Evolutionary conservation across 2,113 vertebrate species (phyloP).

Genomic region (Tetrax tetrax): DNA sequence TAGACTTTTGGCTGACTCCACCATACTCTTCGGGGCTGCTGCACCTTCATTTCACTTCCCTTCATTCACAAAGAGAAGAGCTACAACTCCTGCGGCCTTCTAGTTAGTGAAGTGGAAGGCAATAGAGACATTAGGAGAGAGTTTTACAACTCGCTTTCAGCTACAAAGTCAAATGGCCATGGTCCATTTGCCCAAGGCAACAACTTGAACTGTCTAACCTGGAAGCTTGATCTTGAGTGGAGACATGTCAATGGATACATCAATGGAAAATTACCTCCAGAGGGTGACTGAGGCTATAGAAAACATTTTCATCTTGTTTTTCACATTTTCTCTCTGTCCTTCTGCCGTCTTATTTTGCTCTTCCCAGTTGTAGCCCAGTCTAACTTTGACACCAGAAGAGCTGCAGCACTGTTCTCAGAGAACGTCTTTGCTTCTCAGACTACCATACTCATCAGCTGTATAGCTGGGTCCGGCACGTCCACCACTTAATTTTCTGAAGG

Average conservation of each 20-base stretch:
- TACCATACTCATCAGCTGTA: not conserved
- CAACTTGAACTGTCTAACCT: too few species aligned
- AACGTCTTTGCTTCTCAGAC: not conserved
- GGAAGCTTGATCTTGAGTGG: fast-evolving
- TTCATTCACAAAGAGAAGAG: not conserved
- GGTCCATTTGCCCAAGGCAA: not conserved
- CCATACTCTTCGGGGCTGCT: not conserved
- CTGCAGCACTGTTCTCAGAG: not conserved
- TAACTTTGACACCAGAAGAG: not conserved
- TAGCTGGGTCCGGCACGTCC: not conserved
- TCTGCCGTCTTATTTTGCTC: not conserved
- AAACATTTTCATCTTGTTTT: not conserved
- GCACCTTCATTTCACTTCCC: not conserved
- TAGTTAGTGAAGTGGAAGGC: not conserved
- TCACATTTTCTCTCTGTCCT: not conserved
- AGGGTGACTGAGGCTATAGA: not conserved
- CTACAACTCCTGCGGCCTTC: not conserved
- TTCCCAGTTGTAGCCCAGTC: not conserved
- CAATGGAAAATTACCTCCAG: not conserved
- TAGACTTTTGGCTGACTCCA: not conserved
- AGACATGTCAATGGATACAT: not conserved
- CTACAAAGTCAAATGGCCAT: not conserved
- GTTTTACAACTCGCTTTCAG: not conserved
- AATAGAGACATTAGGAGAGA: not conserved
- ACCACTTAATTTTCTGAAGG: not conserved